Base-by-base conservation (phyloP, 1,140 invertebrate species). In the Cephus cinctus region DNA sequence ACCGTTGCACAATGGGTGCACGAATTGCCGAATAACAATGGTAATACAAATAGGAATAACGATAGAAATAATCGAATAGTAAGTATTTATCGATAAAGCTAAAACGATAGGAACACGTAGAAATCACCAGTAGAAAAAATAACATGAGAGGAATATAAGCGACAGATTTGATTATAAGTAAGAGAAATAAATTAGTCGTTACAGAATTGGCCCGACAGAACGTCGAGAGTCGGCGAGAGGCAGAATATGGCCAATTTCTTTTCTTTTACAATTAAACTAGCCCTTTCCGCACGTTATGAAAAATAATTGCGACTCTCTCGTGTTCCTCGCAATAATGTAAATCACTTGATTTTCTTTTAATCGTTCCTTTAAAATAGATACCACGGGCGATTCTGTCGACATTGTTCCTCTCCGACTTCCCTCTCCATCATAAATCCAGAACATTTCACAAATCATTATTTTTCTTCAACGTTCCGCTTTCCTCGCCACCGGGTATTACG, bases 281-380 rank as follows among this genome's bases (percentile, higher is more conserved):
- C n/a, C n/a, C n/a, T n/a, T 38, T 54, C 41, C 40, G 23, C 54
- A 53, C 50, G 63, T 49, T 61, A 55, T 55, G 55, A 55, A 56
- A 57, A 57, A 57, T 57, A 57, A 58, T 56, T 42, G 49, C 50
- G 47, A 54, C 43, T 55, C 46, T 52, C 36, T 50, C 27, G 11
- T 53, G n/a, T n/a, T n/a, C n/a, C n/a, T n/a, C n/a, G n/a, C n/a
- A n/a, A n/a, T n/a, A n/a, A n/a, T n/a, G n/a, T n/a, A n/a, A n/a
- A n/a, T 22, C 12, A n/a, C 39, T 25, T 19, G 27, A 18, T 19
- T 12, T 11, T 8, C 30, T 12, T 8, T 19, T 9, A 6, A 5
- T 35, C 41, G 35, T 20, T 48, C 36, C 43, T 19, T n/a, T n/a
- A n/a, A n/a, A n/a, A n/a, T n/a, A n/a, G n/a, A n/a, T n/a, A n/a